Evolutionary conservation across 2,113 vertebrate species (phyloP).

Genomic region (Heterotilapia buettikoferi): DNA sequence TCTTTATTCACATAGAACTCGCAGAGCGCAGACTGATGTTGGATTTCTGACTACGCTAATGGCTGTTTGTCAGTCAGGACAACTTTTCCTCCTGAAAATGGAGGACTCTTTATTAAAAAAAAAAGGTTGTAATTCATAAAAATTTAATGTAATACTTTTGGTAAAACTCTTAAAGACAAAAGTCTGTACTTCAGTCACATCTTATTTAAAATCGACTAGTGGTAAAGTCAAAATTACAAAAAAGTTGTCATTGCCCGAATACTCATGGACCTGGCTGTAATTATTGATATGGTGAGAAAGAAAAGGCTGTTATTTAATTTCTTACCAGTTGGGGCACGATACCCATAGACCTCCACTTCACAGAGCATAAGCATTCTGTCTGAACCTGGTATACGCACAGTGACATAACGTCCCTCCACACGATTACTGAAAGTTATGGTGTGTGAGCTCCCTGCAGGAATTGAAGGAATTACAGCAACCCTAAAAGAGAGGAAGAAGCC

Average conservation of each 20-base stretch:
- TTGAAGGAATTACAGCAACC: not conserved
- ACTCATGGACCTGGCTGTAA: too few species aligned
- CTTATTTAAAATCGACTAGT: not conserved
- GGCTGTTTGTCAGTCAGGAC: not conserved
- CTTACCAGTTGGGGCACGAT: slow-evolving; percentile 28
- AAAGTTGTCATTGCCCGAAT: too few species aligned
- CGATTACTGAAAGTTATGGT: not conserved
- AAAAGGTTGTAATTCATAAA: not conserved
- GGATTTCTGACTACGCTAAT: not conserved
- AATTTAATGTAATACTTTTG: not conserved
- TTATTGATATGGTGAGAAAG: not conserved
- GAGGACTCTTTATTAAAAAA: not conserved
- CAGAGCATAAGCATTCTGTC: not conserved
- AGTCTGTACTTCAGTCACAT: not conserved
- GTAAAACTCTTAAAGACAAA: not conserved
- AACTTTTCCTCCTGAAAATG: not conserved
- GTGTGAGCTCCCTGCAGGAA: not conserved
- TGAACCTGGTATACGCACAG: not conserved
- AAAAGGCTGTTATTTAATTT: not conserved
- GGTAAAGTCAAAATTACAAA: not conserved
- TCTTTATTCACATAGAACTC: not conserved
- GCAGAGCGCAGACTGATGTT: not conserved
- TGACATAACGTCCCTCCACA: slow-evolving; percentile 35
- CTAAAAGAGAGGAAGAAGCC: not conserved
- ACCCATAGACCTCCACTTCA: slow-evolving; percentile 50